phyloP scores from a whole-genome alignment of 2,113 vertebrate species.

The Paramormyrops kingsleyae region DNA sequence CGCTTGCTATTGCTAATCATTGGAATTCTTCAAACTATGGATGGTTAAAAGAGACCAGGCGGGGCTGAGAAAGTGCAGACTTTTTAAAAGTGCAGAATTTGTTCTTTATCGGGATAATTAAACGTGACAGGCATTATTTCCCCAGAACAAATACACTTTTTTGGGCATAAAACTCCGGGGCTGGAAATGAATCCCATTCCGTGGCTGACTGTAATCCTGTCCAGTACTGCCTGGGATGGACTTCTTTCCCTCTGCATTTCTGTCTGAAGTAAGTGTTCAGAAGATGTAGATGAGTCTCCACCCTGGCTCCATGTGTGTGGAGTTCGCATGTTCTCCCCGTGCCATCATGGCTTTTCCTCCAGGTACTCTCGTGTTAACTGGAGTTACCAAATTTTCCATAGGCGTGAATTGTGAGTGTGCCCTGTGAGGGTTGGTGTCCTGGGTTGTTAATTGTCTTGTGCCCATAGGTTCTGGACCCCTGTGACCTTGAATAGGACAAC shows the following conservation, averaged over 20 bases:
- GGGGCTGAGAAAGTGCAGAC: neutral
- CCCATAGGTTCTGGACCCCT: neutral
- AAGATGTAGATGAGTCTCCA: neutral
- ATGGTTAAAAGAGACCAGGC: neutral
- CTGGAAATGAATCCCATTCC: neutral
- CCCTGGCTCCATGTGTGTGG: neutral
- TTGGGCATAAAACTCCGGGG: neutral
- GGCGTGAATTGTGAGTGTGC: neutral
- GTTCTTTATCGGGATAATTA: neutral
- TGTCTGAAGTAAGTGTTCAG: neutral
- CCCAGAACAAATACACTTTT: neutral
- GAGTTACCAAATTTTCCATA: neutral
- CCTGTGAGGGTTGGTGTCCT: neutral
- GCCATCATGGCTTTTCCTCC: neutral
- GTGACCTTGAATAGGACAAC: neutral
- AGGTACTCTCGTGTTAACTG: neutral
- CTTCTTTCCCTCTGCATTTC: neutral
- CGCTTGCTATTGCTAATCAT: neutral
- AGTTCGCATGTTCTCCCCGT: neutral
- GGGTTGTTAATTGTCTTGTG: neutral
- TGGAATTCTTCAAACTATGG: neutral
- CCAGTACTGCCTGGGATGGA: neutral
- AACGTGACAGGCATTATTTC: neutral
- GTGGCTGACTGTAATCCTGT: neutral
- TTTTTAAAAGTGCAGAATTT: neutral